Evolutionary conservation across 2,113 vertebrate species (phyloP), one percentile per base, ranked within the genome.

Genomic region (Fregetta grallaria): DNA sequence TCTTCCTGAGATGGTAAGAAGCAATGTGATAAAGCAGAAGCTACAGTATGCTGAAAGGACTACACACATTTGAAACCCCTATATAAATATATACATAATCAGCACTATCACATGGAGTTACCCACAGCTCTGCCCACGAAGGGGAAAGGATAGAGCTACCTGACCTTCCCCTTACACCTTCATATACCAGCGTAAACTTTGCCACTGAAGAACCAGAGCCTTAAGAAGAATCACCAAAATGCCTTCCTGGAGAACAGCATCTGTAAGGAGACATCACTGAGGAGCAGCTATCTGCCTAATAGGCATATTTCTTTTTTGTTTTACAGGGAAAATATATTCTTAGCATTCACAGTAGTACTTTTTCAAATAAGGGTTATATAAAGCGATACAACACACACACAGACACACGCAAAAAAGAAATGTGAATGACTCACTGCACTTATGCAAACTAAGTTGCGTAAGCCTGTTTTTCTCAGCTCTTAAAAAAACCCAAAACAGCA

Each of bases 401-500:
- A 91, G 2, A 92, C 92, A 95, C 2, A 32, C 5, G n/a, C 79
- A 89, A 94, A 88, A 89, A 92, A 90, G 91, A 97, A 92, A 93
- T 72, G 90, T 84, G 92, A 95, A 97, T 97, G 97, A 97, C 92
- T 97, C 96, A 97, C 42, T 89, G 95, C 91, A 92, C 91, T 97
- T 97, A 97, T 95, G 94, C 94, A 97, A 97, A 97, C 92, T 83
- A 94, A 89, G 75, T 97, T 97, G 96, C 67, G 42, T 97, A 97
- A 97, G 94, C 70, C 80, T 96, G 95, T 95, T 97, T 97, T 97
- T 97, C 93, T 91, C 82, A 72, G 90, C 76, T 97, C 52, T 84
- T 90, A 73, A 86, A 92, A 95, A 95, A 86, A 55, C 13, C 11
- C 32, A 45, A 93, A 94, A 34, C 68, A 90, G 84, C 59, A 87